Base-by-base conservation (phyloP, 1,140 invertebrate genomes). In the Neodiprion virginianus region DNA sequence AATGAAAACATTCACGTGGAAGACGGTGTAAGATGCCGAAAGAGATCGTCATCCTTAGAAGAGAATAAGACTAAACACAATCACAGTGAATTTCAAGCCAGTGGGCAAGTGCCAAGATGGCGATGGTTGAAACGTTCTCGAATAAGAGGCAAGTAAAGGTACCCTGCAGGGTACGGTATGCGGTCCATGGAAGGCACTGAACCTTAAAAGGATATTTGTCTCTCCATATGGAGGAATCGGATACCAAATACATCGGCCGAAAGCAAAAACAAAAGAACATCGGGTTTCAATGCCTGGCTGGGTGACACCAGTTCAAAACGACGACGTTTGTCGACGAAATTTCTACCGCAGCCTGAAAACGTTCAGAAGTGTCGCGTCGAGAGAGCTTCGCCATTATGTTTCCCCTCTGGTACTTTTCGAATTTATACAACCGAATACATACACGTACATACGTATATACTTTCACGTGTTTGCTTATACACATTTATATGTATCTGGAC, bases 121-220 rank as follows among this genome's bases (percentile, higher is more conserved):
- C 53, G 53, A 12, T 61, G n/a, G 11, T 61, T 12, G 53, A 17
- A 61, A 61, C 53, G 11, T 61, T 61, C 53, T 61, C 53, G 53
- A 61, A 61, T 61, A 61, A 61, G 53, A 61, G 53, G n/a, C 53
- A 61, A 61, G 53, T 8, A 14, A 12, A 61, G 53, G 53, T 61
- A 61, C 53, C 53, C 28, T 40, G 28, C 28, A 40, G 28, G n/a
- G 53, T 12, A 61, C 74, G 72, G 78, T 76, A 76, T 76, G 77
- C 78, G 76, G 78, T 83, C 80, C 82, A 74, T 81, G 81, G 81
- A 84, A 84, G 83, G 82, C 81, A 77, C 76, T 72, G 67, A 14
- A 72, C 83, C 81, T 75, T 84, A 85, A 83, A 85, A 85, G 83
- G 82, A 85, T 79, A 85, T 84, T 85, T 85, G 83, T 80, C 79